Evolutionary conservation across 2,797 vertebrate species (phyloP).

Genomic region (Rallus crepitans): DNA sequence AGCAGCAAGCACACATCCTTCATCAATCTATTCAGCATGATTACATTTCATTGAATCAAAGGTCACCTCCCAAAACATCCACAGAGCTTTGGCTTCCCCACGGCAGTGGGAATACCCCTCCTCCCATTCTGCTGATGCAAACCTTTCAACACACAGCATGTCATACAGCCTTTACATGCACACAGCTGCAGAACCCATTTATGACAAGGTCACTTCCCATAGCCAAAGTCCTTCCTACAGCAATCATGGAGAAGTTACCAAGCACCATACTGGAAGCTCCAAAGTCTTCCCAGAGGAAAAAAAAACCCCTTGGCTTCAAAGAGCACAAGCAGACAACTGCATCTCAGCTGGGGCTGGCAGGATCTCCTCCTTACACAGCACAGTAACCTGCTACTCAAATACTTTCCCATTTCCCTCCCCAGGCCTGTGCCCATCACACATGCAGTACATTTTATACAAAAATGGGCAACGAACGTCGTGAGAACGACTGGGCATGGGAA

Average conservation of each 20-base stretch:
- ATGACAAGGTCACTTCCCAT: neutral
- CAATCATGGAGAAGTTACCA: accelerated
- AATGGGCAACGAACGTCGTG: accelerated
- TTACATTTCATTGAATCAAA: neutral
- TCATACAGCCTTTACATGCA: neutral
- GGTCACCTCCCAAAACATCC: neutral
- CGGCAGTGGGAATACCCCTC: accelerated
- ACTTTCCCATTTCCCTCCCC: no score
- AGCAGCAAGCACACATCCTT: neutral
- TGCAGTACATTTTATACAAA: neutral
- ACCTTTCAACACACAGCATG: accelerated
- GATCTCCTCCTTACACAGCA: accelerated
- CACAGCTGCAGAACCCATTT: accelerated
- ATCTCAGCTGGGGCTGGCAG: no score
- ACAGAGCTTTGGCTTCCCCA: neutral
- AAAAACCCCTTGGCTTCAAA: neutral
- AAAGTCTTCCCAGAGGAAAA: neutral
- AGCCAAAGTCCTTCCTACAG: neutral
- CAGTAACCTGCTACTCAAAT: accelerated
- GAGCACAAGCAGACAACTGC: neutral
- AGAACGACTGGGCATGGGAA: neutral
- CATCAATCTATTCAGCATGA: neutral
- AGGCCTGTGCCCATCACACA: accelerated
- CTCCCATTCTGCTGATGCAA: neutral
- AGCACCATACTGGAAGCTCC: no score